phyloP scores from a whole-genome alignment of 2,113 vertebrate species.

The Vidua macroura region DNA sequence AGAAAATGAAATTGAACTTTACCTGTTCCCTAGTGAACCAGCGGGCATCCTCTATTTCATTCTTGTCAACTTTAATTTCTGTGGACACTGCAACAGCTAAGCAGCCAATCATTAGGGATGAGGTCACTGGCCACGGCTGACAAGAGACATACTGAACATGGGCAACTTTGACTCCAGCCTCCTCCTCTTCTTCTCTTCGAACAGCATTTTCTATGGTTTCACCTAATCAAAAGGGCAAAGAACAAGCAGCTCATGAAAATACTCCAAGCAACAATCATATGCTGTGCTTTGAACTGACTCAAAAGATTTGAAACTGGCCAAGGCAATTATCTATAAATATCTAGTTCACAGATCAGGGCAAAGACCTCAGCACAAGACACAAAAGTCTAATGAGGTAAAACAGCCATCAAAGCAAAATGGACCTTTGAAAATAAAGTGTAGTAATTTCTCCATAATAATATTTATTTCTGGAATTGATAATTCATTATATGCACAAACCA shows the following conservation, averaged over 20 bases:
- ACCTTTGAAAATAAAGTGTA: background rate
- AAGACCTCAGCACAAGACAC: background rate
- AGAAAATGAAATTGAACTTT: constrained; percentile 74
- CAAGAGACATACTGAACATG: constrained; percentile 88
- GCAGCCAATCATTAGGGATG: constrained; percentile 94
- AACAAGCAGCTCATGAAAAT: constrained; percentile 44
- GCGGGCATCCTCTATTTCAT: constrained; percentile 92
- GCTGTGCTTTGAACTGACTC: background rate
- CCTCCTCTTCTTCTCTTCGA: constrained; percentile 90
- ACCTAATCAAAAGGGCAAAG: constrained; percentile 74
- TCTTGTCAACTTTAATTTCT: constrained; percentile 89
- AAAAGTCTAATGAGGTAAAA: background rate
- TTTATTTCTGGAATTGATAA: background rate
- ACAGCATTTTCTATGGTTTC: constrained; percentile 92
- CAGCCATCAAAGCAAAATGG: background rate
- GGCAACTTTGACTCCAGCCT: constrained; percentile 87
- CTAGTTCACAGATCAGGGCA: background rate
- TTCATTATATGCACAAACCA: background rate
- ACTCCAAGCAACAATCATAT: background rate
- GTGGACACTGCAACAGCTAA: constrained; percentile 86
- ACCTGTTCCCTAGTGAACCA: constrained; percentile 95
- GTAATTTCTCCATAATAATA: background rate
- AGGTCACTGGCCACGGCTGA: constrained; percentile 97
- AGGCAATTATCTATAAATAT: background rate
- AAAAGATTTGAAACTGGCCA: constrained; percentile 43